A percentile compares a stretch with the other conserved stretches of the same genome.
These are phyloP conservation scores for Arion vulgaris DNA, from an alignment of 1,140 invertebrate species.

Conservation along the genomic window DNA sequence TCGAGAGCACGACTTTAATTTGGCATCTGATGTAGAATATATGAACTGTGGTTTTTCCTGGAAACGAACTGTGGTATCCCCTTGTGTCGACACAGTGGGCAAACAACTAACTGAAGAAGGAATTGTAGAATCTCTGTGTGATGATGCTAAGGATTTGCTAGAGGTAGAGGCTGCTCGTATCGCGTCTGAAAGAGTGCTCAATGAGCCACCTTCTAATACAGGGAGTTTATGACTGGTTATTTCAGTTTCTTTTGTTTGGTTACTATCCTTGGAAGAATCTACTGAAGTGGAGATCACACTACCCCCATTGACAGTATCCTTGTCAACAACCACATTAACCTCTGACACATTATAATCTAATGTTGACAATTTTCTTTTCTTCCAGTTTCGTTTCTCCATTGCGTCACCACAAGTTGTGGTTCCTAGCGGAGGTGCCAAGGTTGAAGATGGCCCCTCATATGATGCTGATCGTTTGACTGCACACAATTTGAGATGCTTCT, in stretches of 20 bases:
- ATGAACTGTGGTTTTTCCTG: not conserved
- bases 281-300: not conserved
- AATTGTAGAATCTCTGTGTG: not conserved
- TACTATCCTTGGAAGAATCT: not conserved
- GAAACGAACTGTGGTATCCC: not conserved
- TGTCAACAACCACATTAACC: not conserved
- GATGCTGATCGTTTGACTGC: slow-evolving; percentile 27
- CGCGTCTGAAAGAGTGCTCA: not conserved
- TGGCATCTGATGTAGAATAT: not conserved
- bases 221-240: no score
- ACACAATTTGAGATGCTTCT: slow-evolving; percentile 10
- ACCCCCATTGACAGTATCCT: not conserved
- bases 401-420: not conserved
- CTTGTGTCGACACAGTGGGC: not conserved
- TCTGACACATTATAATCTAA: not conserved
- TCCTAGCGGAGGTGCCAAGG: no score
- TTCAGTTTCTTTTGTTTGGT: no score
- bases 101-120: not conserved
- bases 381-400: slow-evolving; percentile 40
- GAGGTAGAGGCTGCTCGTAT: not conserved
- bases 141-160: not conserved
- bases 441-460: not conserved
- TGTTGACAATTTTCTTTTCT: slow-evolving; percentile 37
- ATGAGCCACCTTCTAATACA: not conserved
- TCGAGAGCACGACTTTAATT: not conserved